Evolutionary conservation across 2,113 vertebrate species (phyloP).

Genomic region (Ibidorhyncha struthersii): DNA sequence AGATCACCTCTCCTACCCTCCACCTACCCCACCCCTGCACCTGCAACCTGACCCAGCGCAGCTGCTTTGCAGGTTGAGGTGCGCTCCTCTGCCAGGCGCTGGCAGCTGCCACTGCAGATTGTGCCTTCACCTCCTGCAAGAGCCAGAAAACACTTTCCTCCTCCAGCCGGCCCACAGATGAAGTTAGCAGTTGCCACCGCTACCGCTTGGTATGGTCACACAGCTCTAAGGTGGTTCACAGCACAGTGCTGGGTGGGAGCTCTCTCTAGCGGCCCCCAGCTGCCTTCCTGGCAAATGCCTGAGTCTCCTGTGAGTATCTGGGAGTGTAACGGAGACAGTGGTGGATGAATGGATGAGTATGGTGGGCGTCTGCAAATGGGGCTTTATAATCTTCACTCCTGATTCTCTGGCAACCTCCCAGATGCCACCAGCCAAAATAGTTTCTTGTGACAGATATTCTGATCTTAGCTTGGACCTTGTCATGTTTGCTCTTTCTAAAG

Average conservation of each 20-base stretch:
- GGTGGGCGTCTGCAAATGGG: neutral
- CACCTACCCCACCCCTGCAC: neutral
- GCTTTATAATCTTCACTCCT: neutral
- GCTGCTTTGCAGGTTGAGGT: too few species aligned
- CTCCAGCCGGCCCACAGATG: neutral
- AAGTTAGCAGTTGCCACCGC: neutral
- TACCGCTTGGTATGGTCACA: accelerated
- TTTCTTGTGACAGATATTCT: neutral
- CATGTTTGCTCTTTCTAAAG: neutral
- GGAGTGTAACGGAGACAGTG: accelerated
- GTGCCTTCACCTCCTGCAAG: neutral
- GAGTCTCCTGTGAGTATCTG: neutral
- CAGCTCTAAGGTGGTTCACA: neutral
- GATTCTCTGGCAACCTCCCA: neutral
- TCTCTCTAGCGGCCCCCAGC: neutral
- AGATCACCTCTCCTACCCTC: neutral
- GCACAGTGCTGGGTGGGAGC: neutral
- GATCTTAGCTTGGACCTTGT: neutral
- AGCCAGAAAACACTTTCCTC: neutral
- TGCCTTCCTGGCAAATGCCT: neutral
- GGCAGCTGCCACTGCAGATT: neutral
- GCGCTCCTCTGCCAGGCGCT: too few species aligned
- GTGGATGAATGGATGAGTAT: neutral
- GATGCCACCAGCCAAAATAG: neutral
- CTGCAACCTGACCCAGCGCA: too few species aligned